Conservation (phyloP, 2,797 vertebrate genomes). For the Rallus crepitans region DNA sequence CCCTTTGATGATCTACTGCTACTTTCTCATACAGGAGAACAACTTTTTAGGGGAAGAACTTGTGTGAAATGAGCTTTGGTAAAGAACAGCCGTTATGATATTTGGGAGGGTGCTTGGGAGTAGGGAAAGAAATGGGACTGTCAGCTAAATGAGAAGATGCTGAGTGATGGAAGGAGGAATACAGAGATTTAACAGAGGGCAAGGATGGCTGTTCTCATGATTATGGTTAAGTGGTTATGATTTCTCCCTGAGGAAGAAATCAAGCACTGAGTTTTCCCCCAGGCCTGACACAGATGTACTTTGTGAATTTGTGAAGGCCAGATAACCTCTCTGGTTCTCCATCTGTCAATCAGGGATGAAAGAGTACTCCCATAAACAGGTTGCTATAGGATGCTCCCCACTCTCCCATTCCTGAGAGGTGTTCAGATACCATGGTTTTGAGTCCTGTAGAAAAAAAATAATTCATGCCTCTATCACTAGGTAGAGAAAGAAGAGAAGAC, state of each 20-base stretch:
- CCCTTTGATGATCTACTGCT: background rate
- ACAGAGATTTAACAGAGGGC: background rate
- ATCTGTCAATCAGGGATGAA: background rate
- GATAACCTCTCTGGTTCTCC: background rate
- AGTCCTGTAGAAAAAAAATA: background rate
- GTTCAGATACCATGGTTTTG: background rate
- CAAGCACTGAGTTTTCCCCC: background rate
- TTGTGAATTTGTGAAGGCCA: background rate
- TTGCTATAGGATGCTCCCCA: background rate
- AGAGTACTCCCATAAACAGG: background rate
- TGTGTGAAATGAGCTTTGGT: background rate
- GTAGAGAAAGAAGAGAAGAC: background rate
- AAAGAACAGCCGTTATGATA: background rate
- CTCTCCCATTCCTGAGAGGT: background rate
- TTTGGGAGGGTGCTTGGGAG: background rate
- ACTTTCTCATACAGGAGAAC: background rate
- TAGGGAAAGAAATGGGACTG: background rate
- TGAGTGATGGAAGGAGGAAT: background rate
- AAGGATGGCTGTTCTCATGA: background rate
- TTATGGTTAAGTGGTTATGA: background rate
- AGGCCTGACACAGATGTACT: background rate
- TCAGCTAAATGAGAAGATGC: background rate
- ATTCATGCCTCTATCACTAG: background rate
- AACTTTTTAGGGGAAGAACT: background rate
- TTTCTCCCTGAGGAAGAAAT: background rate